Base-by-base conservation (phyloP, 2,797 vertebrate genomes). In the Tauraco hartlaubi region DNA sequence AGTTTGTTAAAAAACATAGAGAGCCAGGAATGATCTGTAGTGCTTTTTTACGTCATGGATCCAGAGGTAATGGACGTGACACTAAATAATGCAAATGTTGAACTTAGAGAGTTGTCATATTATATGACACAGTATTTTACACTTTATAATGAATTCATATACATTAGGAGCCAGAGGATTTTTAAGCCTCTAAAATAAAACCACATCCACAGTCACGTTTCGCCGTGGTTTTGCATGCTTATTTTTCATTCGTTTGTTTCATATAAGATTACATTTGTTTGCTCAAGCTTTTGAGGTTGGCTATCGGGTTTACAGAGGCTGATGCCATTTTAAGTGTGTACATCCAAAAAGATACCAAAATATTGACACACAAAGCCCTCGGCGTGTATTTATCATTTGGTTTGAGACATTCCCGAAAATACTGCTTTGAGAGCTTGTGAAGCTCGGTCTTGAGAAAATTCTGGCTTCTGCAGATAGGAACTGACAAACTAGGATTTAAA, bases 161-260 rank as follows among this genome's bases (percentile, higher is more conserved):
- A 5, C 16, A 1, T 48, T 35, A 72, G 48, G 76, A 92, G 39
- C 39, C 20, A 44, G 62, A 48, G 19, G 56, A 25, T 51, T 88
- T 83, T 49, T 81, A 84, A 92, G n/a, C 15, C 59, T 94, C 20
- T 69, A 37, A 66, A 84, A 52, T 69, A 37, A 66, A 84, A 52
- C 28, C 66, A 74, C 71, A 51, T 67, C 63, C 51, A 51, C 44
- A 35, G 4, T 85, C 66, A 58, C 2, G 0, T 39, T 88, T 71
- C 71, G 63, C 37, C 63, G 76, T 91, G 74, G 71, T 62, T 85
- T 90, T 90, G 88, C 90, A 64, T 86, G 82, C 62, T 81, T 58
- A 22, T 54, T 94, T 81, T 62, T 56, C 46, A 52, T 73, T 64
- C 29, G 3, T 31, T 78, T 17, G 33, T 63, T 85, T 44, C 43